phyloP scores from a whole-genome alignment of 2,797 vertebrate genomes.

The Xenentodon cancila region DNA sequence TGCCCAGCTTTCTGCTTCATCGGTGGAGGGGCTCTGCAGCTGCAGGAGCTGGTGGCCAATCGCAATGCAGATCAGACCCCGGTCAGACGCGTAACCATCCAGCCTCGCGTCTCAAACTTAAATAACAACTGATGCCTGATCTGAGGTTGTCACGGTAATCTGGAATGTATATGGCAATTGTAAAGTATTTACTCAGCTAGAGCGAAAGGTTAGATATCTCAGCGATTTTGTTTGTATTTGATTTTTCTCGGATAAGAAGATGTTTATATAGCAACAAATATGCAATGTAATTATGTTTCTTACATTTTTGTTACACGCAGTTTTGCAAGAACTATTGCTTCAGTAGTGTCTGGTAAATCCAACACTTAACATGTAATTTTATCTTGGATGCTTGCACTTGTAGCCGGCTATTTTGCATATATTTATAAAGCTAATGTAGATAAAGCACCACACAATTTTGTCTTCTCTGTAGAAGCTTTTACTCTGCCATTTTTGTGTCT shows the following conservation, averaged over 20 bases:
- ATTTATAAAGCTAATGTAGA: slow-evolving; percentile 69
- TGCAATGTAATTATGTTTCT: slow-evolving; percentile 81
- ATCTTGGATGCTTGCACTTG: slow-evolving; percentile 67
- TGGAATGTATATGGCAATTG: slow-evolving; percentile 57
- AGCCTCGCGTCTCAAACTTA: slow-evolving; percentile 75
- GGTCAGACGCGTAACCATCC: slow-evolving; percentile 83
- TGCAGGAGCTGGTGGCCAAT: slow-evolving; percentile 94
- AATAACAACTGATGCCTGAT: slow-evolving; percentile 64
- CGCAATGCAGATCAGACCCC: slow-evolving; percentile 83
- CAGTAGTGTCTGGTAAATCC: slow-evolving; percentile 60
- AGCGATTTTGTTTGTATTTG: slow-evolving; percentile 79
- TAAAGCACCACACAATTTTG: slow-evolving; percentile 31
- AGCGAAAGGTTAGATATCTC: slow-evolving; percentile 68
- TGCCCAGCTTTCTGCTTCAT: slow-evolving; percentile 98
- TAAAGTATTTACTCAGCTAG: slow-evolving; percentile 72
- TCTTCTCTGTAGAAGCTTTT: slow-evolving; percentile 49
- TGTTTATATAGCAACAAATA: slow-evolving; percentile 81
- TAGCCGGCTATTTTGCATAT: slow-evolving; percentile 60
- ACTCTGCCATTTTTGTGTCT: slow-evolving; percentile 32
- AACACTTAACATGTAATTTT: slow-evolving; percentile 56
- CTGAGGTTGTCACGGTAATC: slow-evolving; percentile 17
- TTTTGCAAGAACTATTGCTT: slow-evolving; percentile 73
- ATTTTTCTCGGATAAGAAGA: slow-evolving; percentile 71
- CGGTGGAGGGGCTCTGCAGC: slow-evolving; percentile 92
- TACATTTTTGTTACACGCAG: slow-evolving; percentile 74